Base-by-base conservation (phyloP, 2,888 invertebrate genomes). In the Loripinus fragilis region DNA sequence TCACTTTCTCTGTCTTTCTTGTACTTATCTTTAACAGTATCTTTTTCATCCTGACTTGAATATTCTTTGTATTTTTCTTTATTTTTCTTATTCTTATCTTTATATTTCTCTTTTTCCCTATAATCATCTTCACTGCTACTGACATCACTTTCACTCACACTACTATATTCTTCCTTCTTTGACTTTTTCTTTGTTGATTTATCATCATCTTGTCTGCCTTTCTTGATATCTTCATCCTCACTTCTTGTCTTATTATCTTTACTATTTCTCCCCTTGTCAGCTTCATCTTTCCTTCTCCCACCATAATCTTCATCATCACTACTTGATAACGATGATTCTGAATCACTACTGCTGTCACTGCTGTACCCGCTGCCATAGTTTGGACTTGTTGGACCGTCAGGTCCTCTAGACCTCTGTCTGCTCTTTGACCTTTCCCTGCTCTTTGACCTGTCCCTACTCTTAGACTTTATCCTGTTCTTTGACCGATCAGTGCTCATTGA, bases 261-360 rank as follows among this genome's bases (percentile, higher is more conserved):
- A n/a, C n/a, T n/a, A n/a, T n/a, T n/a, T n/a, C n/a, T n/a, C n/a
- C n/a, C n/a, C n/a, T n/a, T n/a, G n/a, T n/a, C n/a, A n/a, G n/a
- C n/a, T n/a, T n/a, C n/a, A n/a, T n/a, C n/a, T 38, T 12, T 38
- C 12, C 38, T 38, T 38, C 38, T 38, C 12, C 7, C 5, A 8
- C 12, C 12, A 38, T 38, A 38, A 45, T 70, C 52, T 38, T 68
- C 50, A 25, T 33, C 30, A 48, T 42, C 52, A 48, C 71, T 67
- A 33, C 38, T n/a, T 3, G 42, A 72, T 25, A 73, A 69, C n/a
- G 83, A 82, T 10, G 80, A 78, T 17, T 66, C 69, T 33, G 74
- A 74, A 17, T 78, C 80, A 52, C 73, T 65, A n/a, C 80, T 80
- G 60, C 77, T 80, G 23, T 80, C 77, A 66, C 50, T 68, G 33